Evolutionary conservation across 2,888 invertebrate species (phyloP).

Genomic region (Rhingia rostrata): DNA sequence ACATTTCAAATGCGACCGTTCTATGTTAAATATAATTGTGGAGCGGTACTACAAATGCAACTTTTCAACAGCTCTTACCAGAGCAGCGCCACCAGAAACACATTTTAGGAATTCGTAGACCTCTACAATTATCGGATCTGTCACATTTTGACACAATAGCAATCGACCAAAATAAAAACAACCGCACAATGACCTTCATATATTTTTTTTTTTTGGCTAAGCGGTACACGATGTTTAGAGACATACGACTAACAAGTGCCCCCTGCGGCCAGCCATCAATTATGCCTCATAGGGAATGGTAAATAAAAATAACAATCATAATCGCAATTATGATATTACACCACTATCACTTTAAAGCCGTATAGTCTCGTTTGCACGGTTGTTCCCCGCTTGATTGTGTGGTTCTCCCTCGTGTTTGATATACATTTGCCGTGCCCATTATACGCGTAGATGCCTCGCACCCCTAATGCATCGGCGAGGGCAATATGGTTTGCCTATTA

Average conservation of each 20-base stretch:
- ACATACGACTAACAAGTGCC: conserved; percentile 19
- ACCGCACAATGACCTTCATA: no score
- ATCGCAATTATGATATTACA: conserved; percentile 70
- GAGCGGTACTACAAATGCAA: no score
- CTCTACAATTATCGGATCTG: no score
- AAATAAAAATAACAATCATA: conserved; percentile 67
- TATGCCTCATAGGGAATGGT: conserved; percentile 36
- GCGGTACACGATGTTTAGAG: no score
- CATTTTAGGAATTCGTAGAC: no score
- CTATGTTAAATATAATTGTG: no score
- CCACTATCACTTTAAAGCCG: conserved; percentile 64
- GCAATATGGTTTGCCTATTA: conserved; percentile 61
- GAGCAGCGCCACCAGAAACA: no score
- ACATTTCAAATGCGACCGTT: no score
- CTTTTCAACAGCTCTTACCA: no score
- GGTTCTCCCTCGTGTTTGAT: conserved; percentile 36
- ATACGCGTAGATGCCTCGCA: conserved; percentile 64
- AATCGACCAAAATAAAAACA: no score
- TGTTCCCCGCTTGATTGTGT: not conserved
- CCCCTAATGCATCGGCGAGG: conserved; percentile 33
- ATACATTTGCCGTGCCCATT: conserved; percentile 36
- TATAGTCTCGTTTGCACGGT: not conserved
- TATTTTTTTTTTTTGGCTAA: no score
- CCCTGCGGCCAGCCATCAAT: conserved; percentile 39
- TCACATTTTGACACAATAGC: no score